These are phyloP conservation scores for Apis dorsata DNA, from an alignment of 1,140 invertebrate genomes.

Conservation along the genomic window DNA sequence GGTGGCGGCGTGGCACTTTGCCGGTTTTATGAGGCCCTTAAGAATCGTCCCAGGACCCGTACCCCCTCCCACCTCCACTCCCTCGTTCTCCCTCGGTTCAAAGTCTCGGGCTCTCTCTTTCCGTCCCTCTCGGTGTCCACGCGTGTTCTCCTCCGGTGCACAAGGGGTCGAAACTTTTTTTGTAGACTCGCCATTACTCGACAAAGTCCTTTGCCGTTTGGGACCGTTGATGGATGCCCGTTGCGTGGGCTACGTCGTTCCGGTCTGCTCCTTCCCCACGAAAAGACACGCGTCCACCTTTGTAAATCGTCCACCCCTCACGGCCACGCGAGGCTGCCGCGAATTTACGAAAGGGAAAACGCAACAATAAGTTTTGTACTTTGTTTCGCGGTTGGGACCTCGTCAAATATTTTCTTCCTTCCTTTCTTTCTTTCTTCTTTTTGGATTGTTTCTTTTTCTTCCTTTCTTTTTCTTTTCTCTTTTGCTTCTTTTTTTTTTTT, in stretches of 20 bases:
- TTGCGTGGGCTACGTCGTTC: conserved; percentile 74
- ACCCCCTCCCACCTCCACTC: neutral
- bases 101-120: no score
- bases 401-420: conserved; percentile 23
- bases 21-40: conserved; percentile 75
- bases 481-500: neutral
- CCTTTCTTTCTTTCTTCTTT: no score
- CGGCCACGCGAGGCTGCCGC: conserved; percentile 1
- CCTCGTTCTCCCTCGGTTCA: conserved; percentile 39
- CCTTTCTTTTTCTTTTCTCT: neutral
- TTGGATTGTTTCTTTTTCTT: conserved; percentile 7
- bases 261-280: conserved; percentile 47
- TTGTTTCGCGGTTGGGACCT: conserved; percentile 47
- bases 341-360: conserved; percentile 55
- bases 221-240: conserved; percentile 73
- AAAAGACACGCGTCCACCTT: conserved; percentile 63
- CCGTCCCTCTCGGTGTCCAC: conserved; percentile 39
- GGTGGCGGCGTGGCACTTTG: conserved; percentile 76
- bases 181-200: conserved; percentile 76
- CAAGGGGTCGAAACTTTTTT: conserved; percentile 58
- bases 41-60: conserved; percentile 64
- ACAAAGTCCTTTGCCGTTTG: conserved; percentile 74
- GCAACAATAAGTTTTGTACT: conserved; percentile 43
- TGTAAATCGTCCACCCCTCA: conserved; percentile 58
- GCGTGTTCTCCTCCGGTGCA: conserved; percentile 54